Evolutionary conservation across 1,140 invertebrate species (phyloP).

Genomic region (Leptoteleia sp.): DNA sequence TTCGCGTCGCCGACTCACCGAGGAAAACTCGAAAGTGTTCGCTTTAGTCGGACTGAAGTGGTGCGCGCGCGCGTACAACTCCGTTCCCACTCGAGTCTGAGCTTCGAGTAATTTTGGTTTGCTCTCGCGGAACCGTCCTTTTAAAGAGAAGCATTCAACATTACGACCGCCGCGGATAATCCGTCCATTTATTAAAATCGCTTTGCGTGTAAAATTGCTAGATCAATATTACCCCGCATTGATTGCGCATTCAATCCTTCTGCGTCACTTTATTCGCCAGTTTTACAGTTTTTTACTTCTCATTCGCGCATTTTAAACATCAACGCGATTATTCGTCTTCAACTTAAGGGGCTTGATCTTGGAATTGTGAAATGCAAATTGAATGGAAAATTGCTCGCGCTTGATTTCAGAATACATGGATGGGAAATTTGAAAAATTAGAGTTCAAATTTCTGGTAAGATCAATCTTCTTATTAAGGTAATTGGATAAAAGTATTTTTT

Average conservation of each 20-base stretch:
- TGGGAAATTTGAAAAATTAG: too few relatives aligned
- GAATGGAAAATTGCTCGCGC: too few relatives aligned
- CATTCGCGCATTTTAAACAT: too few relatives aligned
- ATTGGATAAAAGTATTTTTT: too few relatives aligned
- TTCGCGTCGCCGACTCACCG: slow-evolving; percentile 55
- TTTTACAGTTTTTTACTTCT: slow-evolving; percentile 10
- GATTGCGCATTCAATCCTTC: slow-evolving; percentile 36
- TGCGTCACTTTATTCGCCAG: slow-evolving; percentile 2
- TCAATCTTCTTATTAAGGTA: too few relatives aligned
- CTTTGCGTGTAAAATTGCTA: slow-evolving; percentile 44
- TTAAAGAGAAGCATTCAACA: slow-evolving; percentile 60
- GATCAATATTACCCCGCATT: slow-evolving; percentile 56
- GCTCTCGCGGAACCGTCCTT: slow-evolving; percentile 39
- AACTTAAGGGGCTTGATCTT: too few relatives aligned
- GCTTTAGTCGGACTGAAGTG: slow-evolving; percentile 37
- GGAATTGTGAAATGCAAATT: too few relatives aligned
- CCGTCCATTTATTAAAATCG: slow-evolving; percentile 57
- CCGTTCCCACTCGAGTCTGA: slow-evolving; percentile 19
- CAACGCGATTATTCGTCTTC: too few relatives aligned
- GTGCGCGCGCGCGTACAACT: slow-evolving; percentile 35
- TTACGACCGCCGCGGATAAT: slow-evolving; percentile 47
- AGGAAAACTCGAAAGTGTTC: slow-evolving; percentile 61
- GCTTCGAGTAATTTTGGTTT: slow-evolving; percentile 54
- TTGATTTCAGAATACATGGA: too few relatives aligned
- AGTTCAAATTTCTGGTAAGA: too few relatives aligned